Evolutionary conservation across 2,797 vertebrate species (phyloP), one percentile per base, ranked within the genome.

Genomic region (Sebastes trivittatus): DNA sequence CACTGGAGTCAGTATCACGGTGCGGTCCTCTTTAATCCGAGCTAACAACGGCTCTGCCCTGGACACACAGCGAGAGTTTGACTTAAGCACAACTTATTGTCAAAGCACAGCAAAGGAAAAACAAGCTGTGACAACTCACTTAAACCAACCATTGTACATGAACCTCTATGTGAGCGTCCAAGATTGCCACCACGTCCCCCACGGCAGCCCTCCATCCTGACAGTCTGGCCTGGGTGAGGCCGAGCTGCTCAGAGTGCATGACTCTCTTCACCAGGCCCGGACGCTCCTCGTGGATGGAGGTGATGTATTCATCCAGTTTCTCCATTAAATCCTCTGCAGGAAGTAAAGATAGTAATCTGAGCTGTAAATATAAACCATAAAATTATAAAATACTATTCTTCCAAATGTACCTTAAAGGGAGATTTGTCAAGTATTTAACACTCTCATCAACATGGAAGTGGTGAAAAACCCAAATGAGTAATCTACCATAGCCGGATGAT

Each of bases 151-250:
- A 96, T 67, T 91, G 86, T 27, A 87, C 73, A 22, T 94, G 88
- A 56, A 96, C 97, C 88, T 97, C 97, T 75, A 97, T 78, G 78
- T 97, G 96, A 61, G 95, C 95, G 25, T 97, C 97, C 83, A 97
- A 85, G 84, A 97, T 96, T 75, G 95, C 95, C 20, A 97, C 94
- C 73, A 96, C 96, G 1, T 97, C 95, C 0, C 95, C 96, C 0
- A 30, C 77, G n/a, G 96, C 94, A 3, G 23, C 84, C 85, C 87
- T 89, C 95, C 95, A 96, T 8, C 96, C 96, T 0, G 95, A 95
- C 72, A 96, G 89, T 29, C 92, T 88, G 60, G 95, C 96, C 82
- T 95, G 93, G 7, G 96, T 93, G 23, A 97, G 94, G 4, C 96
- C 96, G 32, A 92, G 90, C 86, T 93, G 95, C 85, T 94, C 78